Evolutionary conservation across 2,888 invertebrate genomes (phyloP).

Genomic region (Adineta ricciae): DNA sequence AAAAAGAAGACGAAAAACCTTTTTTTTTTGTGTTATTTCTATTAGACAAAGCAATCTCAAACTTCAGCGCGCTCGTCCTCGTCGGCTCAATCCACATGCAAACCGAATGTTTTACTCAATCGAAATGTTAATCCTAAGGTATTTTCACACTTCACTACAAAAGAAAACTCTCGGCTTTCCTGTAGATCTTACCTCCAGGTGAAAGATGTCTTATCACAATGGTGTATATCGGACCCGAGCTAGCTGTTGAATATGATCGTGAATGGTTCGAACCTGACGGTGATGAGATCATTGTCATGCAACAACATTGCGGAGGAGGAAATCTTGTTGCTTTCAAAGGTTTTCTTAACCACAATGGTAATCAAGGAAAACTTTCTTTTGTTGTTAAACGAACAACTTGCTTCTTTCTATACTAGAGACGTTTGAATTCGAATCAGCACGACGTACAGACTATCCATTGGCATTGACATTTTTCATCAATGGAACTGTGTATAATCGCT

Average conservation of each 20-base stretch:
- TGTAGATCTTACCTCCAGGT: not conserved
- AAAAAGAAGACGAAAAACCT: too few species aligned
- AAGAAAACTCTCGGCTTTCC: not conserved
- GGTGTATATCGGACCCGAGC: not conserved
- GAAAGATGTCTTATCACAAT: not conserved
- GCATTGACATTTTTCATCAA: not conserved
- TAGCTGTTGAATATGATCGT: not conserved
- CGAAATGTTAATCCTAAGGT: not conserved
- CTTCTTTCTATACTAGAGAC: not conserved
- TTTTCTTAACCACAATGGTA: not conserved
- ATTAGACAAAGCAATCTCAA: not conserved
- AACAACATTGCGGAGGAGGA: constrained; percentile 15
- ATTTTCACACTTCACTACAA: not conserved
- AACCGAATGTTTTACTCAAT: not conserved
- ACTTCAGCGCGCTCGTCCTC: not conserved
- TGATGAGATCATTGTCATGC: not conserved
- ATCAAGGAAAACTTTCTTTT: too few species aligned
- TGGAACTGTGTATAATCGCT: not conserved
- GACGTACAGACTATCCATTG: not conserved
- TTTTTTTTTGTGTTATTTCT: not conserved
- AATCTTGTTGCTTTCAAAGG: not conserved
- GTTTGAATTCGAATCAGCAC: not conserved
- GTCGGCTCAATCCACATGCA: not conserved
- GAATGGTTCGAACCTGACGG: not conserved
- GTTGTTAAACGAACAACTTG: not conserved